Percentiles rank a stretch among this genome's conserved stretches.
phyloP scores from a whole-genome alignment of 2,797 vertebrate species.

The Eulemur albifrons region DNA sequence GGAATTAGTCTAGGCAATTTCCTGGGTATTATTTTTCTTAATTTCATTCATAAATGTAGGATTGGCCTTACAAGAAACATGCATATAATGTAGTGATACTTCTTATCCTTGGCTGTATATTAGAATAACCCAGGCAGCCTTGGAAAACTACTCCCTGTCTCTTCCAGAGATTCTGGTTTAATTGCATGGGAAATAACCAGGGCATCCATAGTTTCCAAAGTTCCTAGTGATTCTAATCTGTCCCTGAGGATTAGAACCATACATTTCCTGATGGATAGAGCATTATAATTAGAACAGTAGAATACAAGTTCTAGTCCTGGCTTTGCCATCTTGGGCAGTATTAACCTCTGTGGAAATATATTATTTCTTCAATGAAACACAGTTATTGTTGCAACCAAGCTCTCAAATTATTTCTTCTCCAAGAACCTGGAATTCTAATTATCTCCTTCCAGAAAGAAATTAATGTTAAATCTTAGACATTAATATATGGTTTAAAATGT shows the following conservation, averaged over 20 bases:
- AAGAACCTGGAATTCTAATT: neutral
- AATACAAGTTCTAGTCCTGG: neutral
- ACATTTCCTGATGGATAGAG: neutral
- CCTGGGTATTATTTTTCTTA: neutral
- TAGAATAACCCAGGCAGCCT: neutral
- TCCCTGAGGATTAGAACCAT: neutral
- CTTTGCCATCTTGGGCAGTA: neutral
- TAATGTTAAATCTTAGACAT: neutral
- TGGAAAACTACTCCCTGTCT: rapidly evolving
- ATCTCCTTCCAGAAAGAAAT: neutral
- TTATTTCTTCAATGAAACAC: neutral
- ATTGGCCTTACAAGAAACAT: neutral
- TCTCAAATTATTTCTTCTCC: neutral
- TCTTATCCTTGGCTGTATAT: neutral
- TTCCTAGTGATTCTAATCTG: neutral
- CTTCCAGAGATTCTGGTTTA: neutral
- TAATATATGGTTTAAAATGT: neutral
- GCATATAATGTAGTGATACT: neutral
- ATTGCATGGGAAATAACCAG: neutral
- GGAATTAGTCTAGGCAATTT: neutral
- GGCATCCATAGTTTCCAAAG: neutral
- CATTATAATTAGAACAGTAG: neutral
- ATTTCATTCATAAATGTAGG: neutral
- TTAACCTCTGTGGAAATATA: neutral
- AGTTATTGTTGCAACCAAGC: neutral